phyloP scores from a whole-genome alignment of 1,140 invertebrate species.

The Drosophila virilis region DNA sequence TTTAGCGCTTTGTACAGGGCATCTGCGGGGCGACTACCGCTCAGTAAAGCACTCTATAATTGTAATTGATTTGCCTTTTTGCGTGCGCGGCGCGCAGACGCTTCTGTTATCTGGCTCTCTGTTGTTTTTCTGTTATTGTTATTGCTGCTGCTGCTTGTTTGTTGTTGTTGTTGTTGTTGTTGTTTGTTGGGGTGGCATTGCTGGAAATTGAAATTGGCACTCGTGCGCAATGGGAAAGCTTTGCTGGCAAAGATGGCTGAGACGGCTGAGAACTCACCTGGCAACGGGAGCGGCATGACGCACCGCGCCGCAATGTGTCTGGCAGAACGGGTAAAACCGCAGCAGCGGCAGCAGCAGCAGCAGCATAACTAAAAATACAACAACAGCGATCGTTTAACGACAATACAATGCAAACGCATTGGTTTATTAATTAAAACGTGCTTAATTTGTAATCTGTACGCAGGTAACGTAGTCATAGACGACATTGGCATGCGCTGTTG shows the following conservation, averaged over 20 bases:
- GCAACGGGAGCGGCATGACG: constrained; percentile 23
- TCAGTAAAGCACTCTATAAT: constrained; percentile 27
- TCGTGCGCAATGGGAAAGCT: constrained; percentile 20
- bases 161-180: constrained; percentile 7
- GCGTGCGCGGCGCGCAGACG: constrained; percentile 31
- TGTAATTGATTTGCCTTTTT: constrained; percentile 74
- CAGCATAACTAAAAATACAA: background rate
- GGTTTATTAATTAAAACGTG: constrained; percentile 46
- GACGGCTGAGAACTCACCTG: constrained; percentile 12
- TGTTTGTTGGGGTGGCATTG: constrained; percentile 23
- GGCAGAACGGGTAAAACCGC: constrained; percentile 11
- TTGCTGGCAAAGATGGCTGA: background rate
- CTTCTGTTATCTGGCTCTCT: constrained; percentile 26
- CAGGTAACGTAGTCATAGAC: constrained; percentile 29
- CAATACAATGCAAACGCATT: constrained; percentile 26
- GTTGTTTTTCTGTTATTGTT: constrained; percentile 17
- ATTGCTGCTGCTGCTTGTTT: background rate
- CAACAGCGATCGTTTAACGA: background rate
- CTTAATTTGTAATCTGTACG: constrained; percentile 47
- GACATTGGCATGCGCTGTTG: constrained; percentile 41
- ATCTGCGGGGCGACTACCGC: background rate
- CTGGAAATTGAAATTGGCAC: constrained; percentile 40
- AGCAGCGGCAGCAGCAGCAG: background rate
- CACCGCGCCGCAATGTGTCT: constrained; percentile 35
- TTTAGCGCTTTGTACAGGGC: constrained; percentile 4